A percentile compares a stretch with the other conserved stretches of the same genome.
Evolutionary conservation across 2,113 vertebrate genomes (phyloP).

Genomic region (Eolophus roseicapilla): DNA sequence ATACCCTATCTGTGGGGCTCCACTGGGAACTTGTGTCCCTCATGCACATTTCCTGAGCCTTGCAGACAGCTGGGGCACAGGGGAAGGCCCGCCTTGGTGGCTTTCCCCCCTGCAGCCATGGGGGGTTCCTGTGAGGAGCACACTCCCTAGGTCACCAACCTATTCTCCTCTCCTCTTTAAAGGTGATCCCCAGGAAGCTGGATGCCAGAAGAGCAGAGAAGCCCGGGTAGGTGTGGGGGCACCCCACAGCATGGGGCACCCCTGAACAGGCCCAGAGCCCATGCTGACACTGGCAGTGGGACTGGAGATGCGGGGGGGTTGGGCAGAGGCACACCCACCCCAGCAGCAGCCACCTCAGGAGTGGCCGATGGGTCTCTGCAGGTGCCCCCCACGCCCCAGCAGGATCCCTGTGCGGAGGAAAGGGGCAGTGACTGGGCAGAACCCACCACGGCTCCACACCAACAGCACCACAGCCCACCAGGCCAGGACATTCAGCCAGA

Average conservation of each 20-base stretch:
- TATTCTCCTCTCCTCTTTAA: background rate
- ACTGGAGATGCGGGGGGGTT: background rate
- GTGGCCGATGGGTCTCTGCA: background rate
- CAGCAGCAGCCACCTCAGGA: background rate
- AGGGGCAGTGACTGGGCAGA: background rate
- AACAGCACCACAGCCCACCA: background rate
- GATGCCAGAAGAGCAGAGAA: constrained; percentile 41
- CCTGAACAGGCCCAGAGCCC: background rate
- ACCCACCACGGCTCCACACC: background rate
- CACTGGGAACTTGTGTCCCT: background rate
- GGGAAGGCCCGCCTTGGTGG: accelerated
- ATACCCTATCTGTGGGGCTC: background rate
- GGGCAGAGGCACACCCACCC: background rate
- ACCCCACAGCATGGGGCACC: background rate
- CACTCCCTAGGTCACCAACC: background rate
- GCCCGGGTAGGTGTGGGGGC: constrained; percentile 35
- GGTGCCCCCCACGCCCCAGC: background rate
- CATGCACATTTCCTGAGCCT: accelerated
- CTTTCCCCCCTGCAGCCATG: background rate
- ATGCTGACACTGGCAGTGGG: accelerated
- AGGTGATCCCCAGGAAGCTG: constrained; percentile 61
- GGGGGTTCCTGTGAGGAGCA: background rate
- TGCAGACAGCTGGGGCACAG: accelerated
- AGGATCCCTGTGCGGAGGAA: background rate
- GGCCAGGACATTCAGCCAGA: background rate